Evolutionary conservation across 2,797 vertebrate genomes (phyloP).

Genomic region (Pseudochromis fuscus): DNA sequence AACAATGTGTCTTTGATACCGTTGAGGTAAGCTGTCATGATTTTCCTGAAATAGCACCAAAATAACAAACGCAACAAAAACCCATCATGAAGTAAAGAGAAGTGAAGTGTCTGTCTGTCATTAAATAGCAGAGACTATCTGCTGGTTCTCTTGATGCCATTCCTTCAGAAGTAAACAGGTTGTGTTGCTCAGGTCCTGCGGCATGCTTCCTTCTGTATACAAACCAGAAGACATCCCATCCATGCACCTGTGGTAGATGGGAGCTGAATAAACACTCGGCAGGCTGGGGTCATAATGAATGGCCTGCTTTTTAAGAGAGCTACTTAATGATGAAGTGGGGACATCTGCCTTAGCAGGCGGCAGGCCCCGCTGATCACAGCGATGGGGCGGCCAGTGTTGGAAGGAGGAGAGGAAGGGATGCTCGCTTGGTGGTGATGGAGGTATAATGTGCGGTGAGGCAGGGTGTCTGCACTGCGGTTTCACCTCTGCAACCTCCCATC

Average conservation of each 20-base stretch:
- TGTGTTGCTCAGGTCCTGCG: conserved; percentile 14
- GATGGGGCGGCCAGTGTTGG: conserved; percentile 17
- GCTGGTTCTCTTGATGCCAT: conserved; percentile 33
- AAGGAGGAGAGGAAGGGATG: conserved; percentile 44
- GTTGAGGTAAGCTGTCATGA: conserved; percentile 7
- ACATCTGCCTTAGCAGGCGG: conserved; percentile 71
- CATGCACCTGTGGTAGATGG: conserved; percentile 72
- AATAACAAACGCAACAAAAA: not conserved
- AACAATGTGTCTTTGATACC: not conserved
- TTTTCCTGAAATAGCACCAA: conserved; percentile 14
- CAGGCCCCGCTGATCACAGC: conserved; percentile 41
- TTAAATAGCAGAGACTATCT: not conserved
- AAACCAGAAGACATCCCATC: conserved; percentile 46
- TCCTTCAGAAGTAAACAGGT: conserved; percentile 28
- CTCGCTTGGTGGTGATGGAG: conserved; percentile 68
- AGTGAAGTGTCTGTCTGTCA: conserved; percentile 3
- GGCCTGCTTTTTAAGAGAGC: conserved; percentile 77
- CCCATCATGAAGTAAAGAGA: not conserved
- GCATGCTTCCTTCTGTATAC: conserved; percentile 45
- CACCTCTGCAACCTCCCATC: conserved; percentile 84
- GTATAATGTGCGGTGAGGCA: conserved; percentile 78
- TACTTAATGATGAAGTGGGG: conserved; percentile 80
- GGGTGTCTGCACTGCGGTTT: conserved; percentile 84
- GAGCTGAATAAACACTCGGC: conserved; percentile 76
- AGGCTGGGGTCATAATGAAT: conserved; percentile 77